Percentiles rank a stretch among this genome's conserved stretches.
These are phyloP conservation scores for Sebastes diaconus DNA, from an alignment of 2,797 vertebrate species.

Conservation along the genomic window DNA sequence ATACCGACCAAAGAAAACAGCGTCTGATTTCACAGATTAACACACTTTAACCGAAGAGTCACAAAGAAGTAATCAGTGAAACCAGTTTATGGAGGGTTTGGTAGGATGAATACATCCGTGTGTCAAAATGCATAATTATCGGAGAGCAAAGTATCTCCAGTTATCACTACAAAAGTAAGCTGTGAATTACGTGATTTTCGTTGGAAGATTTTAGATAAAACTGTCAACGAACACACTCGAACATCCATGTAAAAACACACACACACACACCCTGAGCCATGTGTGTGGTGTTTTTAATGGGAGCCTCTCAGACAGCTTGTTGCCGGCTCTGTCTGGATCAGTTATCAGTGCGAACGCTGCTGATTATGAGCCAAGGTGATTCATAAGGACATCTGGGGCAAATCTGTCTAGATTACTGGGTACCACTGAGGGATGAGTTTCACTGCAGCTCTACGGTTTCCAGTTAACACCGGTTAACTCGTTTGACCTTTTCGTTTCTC, in stretches of 20 bases:
- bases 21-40: constrained; percentile 30
- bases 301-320: constrained; percentile 39
- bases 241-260: not conserved
- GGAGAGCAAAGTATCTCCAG: not conserved
- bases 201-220: not conserved
- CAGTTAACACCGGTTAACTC: constrained; percentile 25
- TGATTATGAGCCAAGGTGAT: constrained; percentile 58
- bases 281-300: constrained; percentile 44
- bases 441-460: constrained; percentile 8
- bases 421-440: constrained; percentile 22
- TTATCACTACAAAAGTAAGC: not conserved
- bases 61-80: not conserved
- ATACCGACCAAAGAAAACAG: constrained; percentile 17
- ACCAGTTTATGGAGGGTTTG: not conserved
- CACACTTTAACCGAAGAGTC: constrained; percentile 5
- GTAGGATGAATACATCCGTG: not conserved
- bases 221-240: not conserved
- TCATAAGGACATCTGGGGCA: constrained; percentile 60
- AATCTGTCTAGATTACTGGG: constrained; percentile 40
- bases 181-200: not conserved
- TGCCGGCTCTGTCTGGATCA: constrained; percentile 52
- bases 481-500: constrained; percentile 31
- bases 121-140: not conserved
- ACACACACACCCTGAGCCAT: constrained; percentile 9
- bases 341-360: constrained; percentile 49